phyloP scores from a whole-genome alignment of 35 echinoderm and acorn worm genomes.

The Amphiura filiformis region DNA sequence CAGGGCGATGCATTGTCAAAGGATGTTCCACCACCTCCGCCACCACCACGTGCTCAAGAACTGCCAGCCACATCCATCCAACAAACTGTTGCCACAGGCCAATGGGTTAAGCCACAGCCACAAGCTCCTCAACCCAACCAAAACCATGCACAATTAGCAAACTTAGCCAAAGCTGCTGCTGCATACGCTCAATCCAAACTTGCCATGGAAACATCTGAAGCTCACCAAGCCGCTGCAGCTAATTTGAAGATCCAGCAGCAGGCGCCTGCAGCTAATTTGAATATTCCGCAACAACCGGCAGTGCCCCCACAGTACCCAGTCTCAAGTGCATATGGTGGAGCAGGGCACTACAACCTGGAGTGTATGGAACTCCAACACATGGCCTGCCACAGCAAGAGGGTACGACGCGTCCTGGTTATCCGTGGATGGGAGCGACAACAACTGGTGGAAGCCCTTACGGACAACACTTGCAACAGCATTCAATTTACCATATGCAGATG shows the following conservation, averaged over 20 bases:
- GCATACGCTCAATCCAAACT: neutral
- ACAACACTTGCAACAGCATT: constrained; percentile 3
- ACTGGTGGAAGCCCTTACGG: neutral
- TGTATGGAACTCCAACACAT: neutral
- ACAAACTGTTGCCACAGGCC: neutral
- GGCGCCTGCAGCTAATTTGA: neutral
- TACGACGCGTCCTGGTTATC: neutral
- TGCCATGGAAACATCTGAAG: neutral
- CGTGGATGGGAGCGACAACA: neutral
- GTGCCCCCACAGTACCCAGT: too few relatives aligned
- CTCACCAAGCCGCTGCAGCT: neutral
- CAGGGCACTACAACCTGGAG: neutral
- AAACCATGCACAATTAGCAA: neutral
- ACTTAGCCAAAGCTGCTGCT: neutral
- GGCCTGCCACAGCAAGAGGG: neutral
- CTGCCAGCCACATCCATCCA: neutral
- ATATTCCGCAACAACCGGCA: neutral
- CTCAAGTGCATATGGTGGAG: too few relatives aligned
- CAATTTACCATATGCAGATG: constrained; percentile 46
- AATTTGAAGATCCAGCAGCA: neutral
- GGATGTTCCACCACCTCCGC: constrained; percentile 7
- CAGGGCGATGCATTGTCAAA: neutral
- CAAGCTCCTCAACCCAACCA: neutral
- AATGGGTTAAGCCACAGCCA: neutral
- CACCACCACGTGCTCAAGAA: neutral